Percentiles rank a stretch among this genome's conserved stretches.
Evolutionary conservation across 2,113 vertebrate species (phyloP).

Genomic region (Atlantisia rogersi): DNA sequence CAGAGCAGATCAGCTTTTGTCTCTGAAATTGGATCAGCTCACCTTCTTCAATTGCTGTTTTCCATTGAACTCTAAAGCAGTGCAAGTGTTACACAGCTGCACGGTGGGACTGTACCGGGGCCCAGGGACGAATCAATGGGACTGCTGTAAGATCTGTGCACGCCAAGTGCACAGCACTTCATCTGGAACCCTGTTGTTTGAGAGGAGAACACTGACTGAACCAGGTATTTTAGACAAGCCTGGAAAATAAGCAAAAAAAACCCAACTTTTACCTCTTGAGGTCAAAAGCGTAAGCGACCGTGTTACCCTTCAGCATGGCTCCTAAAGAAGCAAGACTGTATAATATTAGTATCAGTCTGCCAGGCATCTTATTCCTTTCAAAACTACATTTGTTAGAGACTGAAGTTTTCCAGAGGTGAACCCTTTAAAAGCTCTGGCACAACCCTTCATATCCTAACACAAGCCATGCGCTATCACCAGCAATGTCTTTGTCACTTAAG

Average conservation of each 20-base stretch:
- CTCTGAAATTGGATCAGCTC: slow-evolving; percentile 4
- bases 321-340: not conserved
- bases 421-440: not conserved
- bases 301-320: not conserved
- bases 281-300: not conserved
- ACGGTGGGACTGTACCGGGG: rapidly evolving
- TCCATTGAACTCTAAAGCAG: not conserved
- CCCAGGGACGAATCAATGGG: not conserved
- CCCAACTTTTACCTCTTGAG: not conserved
- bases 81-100: not conserved
- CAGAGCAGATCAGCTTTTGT: slow-evolving; percentile 8
- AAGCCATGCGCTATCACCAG: not conserved
- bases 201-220: not conserved
- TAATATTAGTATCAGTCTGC: not conserved
- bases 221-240: not conserved
- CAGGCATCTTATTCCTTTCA: not conserved
- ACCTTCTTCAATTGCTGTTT: not conserved
- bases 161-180: rapidly evolving
- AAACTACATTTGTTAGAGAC: not conserved
- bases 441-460: not conserved
- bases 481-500: not conserved
- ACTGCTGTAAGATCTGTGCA: not conserved
- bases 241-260: slow-evolving; percentile 1
- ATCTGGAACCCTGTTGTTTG: not conserved
- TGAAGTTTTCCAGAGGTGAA: not conserved